Evolutionary conservation across 2,113 vertebrate genomes (phyloP), one percentile per base, ranked within the genome.

Genomic region (Triplophysa dalaica): DNA sequence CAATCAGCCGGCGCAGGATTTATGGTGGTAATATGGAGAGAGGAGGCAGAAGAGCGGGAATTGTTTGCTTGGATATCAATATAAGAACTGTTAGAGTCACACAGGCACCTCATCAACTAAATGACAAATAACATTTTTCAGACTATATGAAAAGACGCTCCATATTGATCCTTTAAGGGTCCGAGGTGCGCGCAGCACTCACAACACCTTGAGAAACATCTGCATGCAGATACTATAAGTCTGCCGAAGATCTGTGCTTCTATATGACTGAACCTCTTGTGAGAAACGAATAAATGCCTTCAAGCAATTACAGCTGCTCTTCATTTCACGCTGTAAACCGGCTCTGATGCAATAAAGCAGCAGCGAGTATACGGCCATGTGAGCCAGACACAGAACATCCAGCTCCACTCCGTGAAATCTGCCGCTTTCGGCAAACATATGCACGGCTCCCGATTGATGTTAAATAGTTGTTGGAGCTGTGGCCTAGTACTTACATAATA

Each of bases 1-100:
- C 91, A 90, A 91, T 90, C 86, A 87, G 86, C 89, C 86, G 81
- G 81, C 84, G 78, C 84, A 87, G 89, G 89, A 93, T 92, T 92
- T 93, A 93, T 92, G 85, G 86, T 68, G 75, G 87, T 91, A 92
- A 93, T 92, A 93, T 90, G 64, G 70, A 58, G 26, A 38, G 77
- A 17, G 17, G 62, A 76, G 81, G 80, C 85, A 69, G 84, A 75
- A 77, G 83, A 54, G 70, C 29, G 80, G 81, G 78, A 82, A 83
- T 64, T 68, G 78, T 70, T 75, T 76, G 66, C 17, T 74, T 54
- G 68, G 81, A 74, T 78, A 85, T 85, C 85, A 86, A 86, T 81
- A 85, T 56, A 60, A 69, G 81, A 85, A 82, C 72, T 45, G 66
- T 86, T 80, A 87, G 68, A 79, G 81, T 73, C 75, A 64, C 14